Evolutionary conservation across 2,888 invertebrate genomes (phyloP).

Genomic region (Agrochola circellaris): DNA sequence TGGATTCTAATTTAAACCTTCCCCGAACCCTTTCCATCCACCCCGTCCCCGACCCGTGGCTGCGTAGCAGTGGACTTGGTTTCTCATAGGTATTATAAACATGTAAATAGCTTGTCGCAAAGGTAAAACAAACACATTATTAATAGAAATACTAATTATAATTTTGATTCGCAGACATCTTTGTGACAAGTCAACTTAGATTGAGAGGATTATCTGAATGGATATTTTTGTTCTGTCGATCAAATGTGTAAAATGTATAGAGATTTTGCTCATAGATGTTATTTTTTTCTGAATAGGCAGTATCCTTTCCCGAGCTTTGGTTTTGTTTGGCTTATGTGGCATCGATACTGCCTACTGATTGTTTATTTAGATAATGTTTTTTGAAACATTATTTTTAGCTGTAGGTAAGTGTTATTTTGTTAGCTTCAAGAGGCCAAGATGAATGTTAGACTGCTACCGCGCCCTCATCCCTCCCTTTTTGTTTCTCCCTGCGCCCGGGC

Average conservation of each 20-base stretch:
- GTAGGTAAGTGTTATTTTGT: conserved; percentile 90
- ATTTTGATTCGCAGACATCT: conserved; percentile 77
- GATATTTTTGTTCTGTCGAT: conserved; percentile 74
- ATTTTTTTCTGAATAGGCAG: conserved; percentile 86
- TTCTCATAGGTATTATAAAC: conserved; percentile 87
- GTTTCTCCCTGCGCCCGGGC: conserved; percentile 87
- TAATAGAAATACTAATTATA: conserved; percentile 72
- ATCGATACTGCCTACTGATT: conserved; percentile 87
- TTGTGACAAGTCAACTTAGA: conserved; percentile 85
- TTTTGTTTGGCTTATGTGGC: conserved; percentile 69
- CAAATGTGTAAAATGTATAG: conserved; percentile 88
- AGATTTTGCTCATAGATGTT: conserved; percentile 88
- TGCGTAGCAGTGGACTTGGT: conserved; percentile 90
- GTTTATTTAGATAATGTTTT: conserved; percentile 84
- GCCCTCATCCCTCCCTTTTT: conserved; percentile 86
- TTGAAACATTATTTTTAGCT: conserved; percentile 85
- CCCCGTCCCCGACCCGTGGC: conserved; percentile 77
- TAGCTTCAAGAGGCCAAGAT: conserved; percentile 90
- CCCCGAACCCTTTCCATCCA: conserved; percentile 53
- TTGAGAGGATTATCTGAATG: conserved; percentile 79
- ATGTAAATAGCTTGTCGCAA: conserved; percentile 88
- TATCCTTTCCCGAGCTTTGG: conserved; percentile 80
- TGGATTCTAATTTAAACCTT: conserved; percentile 51
- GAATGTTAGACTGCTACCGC: conserved; percentile 90
- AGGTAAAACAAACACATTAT: conserved; percentile 82